Conservation (phyloP, 2,113 vertebrate genomes). For the Oenanthe melanoleuca region DNA sequence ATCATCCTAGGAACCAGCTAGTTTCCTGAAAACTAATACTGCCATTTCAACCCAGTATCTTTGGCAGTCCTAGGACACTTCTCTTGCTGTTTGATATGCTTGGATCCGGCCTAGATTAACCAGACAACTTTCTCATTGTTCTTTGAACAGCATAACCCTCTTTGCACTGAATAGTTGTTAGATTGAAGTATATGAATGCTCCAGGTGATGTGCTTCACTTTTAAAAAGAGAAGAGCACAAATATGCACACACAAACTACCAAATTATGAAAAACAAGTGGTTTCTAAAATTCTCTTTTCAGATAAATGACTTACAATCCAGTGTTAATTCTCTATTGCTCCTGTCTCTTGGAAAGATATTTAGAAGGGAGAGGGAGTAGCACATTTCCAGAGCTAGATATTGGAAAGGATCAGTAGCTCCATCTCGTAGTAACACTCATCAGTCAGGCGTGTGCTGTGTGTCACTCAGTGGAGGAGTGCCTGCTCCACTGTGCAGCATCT, state of each 20-base stretch:
- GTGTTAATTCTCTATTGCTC: background rate
- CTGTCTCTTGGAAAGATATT: background rate
- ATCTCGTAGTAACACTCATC: constrained; percentile 17
- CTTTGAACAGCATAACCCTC: background rate
- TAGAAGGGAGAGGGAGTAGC: background rate
- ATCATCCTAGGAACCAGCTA: background rate
- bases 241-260: background rate
- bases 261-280: background rate
- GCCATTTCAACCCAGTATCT: background rate
- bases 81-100: background rate
- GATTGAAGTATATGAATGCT: background rate
- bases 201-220: background rate
- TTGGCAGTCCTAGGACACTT: background rate
- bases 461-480: constrained; percentile 17
- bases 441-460: constrained; percentile 12
- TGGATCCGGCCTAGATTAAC: background rate
- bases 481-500: background rate
- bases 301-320: background rate
- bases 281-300: background rate
- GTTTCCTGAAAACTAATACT: background rate
- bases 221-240: background rate
- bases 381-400: background rate
- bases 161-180: background rate
- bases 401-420: constrained; percentile 30
- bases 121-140: background rate